phyloP scores from a whole-genome alignment of 2,113 vertebrate species.

The Bos indicus region DNA sequence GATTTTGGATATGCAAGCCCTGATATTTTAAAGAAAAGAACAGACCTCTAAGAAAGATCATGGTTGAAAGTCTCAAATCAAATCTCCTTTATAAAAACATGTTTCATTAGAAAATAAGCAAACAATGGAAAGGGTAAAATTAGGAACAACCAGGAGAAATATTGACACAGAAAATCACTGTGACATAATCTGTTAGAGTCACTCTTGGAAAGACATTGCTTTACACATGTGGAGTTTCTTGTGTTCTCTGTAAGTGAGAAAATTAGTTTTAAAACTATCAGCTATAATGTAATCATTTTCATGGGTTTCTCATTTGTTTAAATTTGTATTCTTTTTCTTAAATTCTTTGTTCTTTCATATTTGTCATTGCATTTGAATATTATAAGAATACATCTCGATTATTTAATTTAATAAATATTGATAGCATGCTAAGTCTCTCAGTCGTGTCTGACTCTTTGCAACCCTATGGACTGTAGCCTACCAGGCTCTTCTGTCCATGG shows the following conservation, averaged over 20 bases:
- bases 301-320: not conserved
- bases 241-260: not conserved
- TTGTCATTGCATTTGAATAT: not conserved
- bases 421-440: not conserved
- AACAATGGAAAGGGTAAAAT: not conserved
- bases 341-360: not conserved
- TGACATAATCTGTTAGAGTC: not conserved
- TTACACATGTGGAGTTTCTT: not conserved
- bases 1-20: not conserved
- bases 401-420: not conserved
- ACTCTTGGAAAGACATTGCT: not conserved
- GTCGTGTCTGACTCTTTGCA: not conserved
- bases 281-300: not conserved
- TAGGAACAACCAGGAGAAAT: not conserved
- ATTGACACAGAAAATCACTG: not conserved
- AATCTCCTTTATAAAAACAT: not conserved
- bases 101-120: not conserved
- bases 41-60: not conserved
- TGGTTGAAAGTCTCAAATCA: not conserved
- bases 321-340: not conserved
- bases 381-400: not conserved
- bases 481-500: not conserved
- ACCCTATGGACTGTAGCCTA: not conserved
- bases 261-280: not conserved
- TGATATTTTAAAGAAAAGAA: not conserved